These are phyloP conservation scores for Diploptera punctata DNA, from an alignment of 2,888 invertebrate genomes.

Conservation along the genomic window DNA sequence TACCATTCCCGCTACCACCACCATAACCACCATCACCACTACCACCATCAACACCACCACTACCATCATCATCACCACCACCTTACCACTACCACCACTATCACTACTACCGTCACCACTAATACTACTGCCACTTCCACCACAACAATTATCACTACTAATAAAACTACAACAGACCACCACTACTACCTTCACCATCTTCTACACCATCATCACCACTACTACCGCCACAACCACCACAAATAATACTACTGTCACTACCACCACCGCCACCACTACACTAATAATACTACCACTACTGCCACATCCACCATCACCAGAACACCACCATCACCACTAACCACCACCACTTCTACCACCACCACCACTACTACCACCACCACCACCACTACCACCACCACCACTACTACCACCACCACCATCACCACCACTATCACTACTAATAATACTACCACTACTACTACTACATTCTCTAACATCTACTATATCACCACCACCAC, in stretches of 20 bases:
- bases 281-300: background rate
- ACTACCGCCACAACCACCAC: background rate
- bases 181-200: background rate
- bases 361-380: background rate
- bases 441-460: background rate
- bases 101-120: background rate
- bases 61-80: background rate
- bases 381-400: no score
- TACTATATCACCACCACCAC: background rate
- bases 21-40: background rate
- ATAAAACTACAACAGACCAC: no score
- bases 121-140: no score
- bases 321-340: no score
- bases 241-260: background rate
- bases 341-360: background rate
- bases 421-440: background rate
- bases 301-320: background rate
- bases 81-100: conserved; percentile 6
- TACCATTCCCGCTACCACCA: background rate
- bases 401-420: no score
- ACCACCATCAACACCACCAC: background rate
- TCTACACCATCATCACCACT: background rate
- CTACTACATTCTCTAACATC: background rate
- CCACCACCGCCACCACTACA: background rate
- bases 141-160: no score